Percentiles rank a stretch among this genome's conserved stretches.
These are phyloP conservation scores for Aegypius monachus DNA, from an alignment of 2,113 vertebrate genomes.

Conservation along the genomic window DNA sequence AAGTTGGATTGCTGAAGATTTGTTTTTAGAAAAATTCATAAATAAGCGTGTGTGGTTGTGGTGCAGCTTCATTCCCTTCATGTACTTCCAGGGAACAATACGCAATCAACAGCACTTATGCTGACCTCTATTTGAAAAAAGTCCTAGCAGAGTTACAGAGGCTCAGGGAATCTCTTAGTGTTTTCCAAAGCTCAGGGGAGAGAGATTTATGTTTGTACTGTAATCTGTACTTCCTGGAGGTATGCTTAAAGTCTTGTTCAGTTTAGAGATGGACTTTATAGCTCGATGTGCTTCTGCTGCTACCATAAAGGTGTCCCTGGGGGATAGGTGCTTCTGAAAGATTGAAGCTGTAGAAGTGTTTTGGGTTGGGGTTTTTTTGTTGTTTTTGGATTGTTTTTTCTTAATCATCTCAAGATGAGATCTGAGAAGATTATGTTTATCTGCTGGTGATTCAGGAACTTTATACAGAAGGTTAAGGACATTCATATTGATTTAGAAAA, in stretches of 20 bases:
- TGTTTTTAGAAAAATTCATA: not conserved
- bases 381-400: not conserved
- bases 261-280: not conserved
- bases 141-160: not conserved
- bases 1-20: not conserved
- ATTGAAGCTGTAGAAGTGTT: not conserved
- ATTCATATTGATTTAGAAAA: not conserved
- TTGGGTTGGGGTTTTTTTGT: not conserved
- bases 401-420: not conserved
- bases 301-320: not conserved
- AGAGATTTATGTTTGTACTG: not conserved
- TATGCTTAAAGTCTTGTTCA: not conserved
- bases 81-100: not conserved
- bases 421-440: not conserved
- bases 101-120: not conserved
- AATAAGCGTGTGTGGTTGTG: accelerated
- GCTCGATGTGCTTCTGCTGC: not conserved
- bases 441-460: not conserved
- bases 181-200: not conserved
- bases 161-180: not conserved
- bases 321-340: not conserved
- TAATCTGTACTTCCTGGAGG: not conserved
- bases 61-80: not conserved
- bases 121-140: not conserved
- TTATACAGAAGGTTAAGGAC: not conserved